Percentiles rank a stretch among this genome's conserved stretches.
Evolutionary conservation across 1,140 invertebrate genomes (phyloP).

Genomic region (Drosophila parabipectinata): DNA sequence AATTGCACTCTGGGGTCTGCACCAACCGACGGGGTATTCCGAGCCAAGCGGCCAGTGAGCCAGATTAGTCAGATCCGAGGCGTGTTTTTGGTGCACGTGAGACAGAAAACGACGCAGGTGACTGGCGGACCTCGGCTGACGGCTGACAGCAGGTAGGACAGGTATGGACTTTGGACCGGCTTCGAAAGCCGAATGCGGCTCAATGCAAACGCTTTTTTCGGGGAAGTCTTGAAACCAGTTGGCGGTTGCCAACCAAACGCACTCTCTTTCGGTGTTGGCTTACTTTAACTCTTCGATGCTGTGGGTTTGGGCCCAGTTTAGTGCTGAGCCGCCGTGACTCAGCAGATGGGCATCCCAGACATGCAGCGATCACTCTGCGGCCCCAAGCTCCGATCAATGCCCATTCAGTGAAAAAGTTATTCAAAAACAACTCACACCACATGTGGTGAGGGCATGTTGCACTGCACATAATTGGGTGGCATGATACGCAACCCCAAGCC

Average conservation of each 20-base stretch:
- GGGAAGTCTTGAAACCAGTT: conserved; percentile 74
- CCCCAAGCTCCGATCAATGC: not conserved
- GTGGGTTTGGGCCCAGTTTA: conserved; percentile 22
- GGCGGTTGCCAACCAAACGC: conserved; percentile 10
- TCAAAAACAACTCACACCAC: not conserved
- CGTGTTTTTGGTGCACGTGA: conserved; percentile 33
- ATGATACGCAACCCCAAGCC: not conserved
- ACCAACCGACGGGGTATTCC: not conserved
- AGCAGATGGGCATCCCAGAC: conserved; percentile 21
- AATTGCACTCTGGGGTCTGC: not conserved
- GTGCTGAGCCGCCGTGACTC: conserved; percentile 31
- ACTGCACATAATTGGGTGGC: conserved; percentile 15
- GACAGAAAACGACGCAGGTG: not conserved
- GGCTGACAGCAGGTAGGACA: conserved; percentile 38
- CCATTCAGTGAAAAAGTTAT: not conserved
- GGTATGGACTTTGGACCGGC: conserved; percentile 57
- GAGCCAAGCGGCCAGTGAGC: not conserved
- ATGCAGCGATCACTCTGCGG: conserved; percentile 22
- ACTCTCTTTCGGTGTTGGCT: conserved; percentile 39
- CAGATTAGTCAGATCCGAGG: conserved; percentile 1
- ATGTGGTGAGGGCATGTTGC: conserved; percentile 39
- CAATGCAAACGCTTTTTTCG: conserved; percentile 47
- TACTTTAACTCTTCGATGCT: conserved; percentile 10
- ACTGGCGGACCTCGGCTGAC: conserved; percentile 9
- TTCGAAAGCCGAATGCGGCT: conserved; percentile 45